Base-by-base conservation (phyloP, 2,888 invertebrate genomes). In the Dryococelus australis region DNA sequence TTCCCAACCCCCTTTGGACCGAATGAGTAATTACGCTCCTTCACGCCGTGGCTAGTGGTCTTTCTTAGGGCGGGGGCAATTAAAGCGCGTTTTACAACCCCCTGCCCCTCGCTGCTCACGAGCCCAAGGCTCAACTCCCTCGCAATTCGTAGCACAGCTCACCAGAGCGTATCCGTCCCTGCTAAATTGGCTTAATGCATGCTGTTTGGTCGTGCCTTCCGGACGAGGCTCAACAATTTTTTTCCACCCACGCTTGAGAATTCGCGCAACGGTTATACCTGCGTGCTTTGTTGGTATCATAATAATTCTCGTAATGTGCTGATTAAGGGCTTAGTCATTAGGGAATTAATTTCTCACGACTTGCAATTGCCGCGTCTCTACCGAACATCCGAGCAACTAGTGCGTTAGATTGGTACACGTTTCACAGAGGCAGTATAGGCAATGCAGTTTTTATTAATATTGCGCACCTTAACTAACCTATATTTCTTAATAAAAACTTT, bases 151-250 rank as follows among this genome's bases (percentile, higher is more conserved):
- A 20, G 24, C 8, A 20, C 0, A 20, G 65, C 6, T 20, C 65
- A 65, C 10, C n/a, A n/a, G 65, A 65, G 65, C 65, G 65, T 9
- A 24, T n/a, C 20, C 65, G n/a, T 65, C 65, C 65, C 24, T 65
- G 35, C 65, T 65, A n/a, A 65, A 65, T n/a, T 65, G 65, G 65
- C 65, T 65, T 65, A 65, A 65, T 65, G 65, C 65, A 65, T 65
- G 65, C 65, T 65, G 65, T n/a, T 65, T 65, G 65, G 65, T 65
- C 24, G 51, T 16, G 24, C 3, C 2, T 24, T 24, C 0, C 65
- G 1, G 20, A 24, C 1, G n/a, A 20, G 65, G 65, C 6, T 65
- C 24, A 20, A 3, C n/a, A n/a, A 9, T 65, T 65, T 16, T 65
- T 65, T 2, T 65, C 24, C n/a, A 0, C 16, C 6, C 24, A 0